Evolutionary conservation across 2,113 vertebrate genomes (phyloP), one percentile per base, ranked within the genome.

Genomic region (Pimephales promelas): DNA sequence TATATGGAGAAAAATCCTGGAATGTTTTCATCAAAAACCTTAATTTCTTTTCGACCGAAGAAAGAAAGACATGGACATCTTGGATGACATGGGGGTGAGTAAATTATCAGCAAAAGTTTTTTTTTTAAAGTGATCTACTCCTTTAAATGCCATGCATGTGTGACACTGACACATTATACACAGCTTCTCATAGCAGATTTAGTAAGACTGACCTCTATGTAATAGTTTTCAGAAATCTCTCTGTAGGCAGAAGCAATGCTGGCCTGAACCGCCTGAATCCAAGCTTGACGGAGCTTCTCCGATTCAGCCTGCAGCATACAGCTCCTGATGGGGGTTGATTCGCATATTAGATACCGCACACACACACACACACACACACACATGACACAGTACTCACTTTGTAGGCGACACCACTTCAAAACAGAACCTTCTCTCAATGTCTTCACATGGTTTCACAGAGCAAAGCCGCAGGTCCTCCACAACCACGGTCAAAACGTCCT

Each of bases 221-320:
- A 94, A 71, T 92, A 93, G 85, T 92, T 93, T 86, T 94, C 93
- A 1, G 87, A 62, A 22, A 93, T 98, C 88, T 99, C 97, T 93
- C 98, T 95, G 34, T 98, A 99, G 6, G 98, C 98, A 18, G 97
- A 98, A 86, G 97, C 97, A 20, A 99, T 99, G 89, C 97, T 99
- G 79, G 97, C 96, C 91, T 99, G 98, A 64, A 99, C 97, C 2
- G 98, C 97, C 91, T 98, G 97, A 88, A 99, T 98, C 98, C 98
- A 99, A 0, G 97, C 96, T 91, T 97, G 97, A 0, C 97, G 94
- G 82, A 99, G 95, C 90, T 98, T 98, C 88, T 99, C 97, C 0
- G 98, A 98, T 90, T 99, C 98, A 1, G 98, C 97, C 92, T 99
- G 97, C 64, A 99, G 92, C 96, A 99, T 99, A 87, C 97, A 99